Evolutionary conservation across 2,797 vertebrate species (phyloP), one percentile per base, ranked within the genome.

Genomic region (Melanotaenia pygmaea): DNA sequence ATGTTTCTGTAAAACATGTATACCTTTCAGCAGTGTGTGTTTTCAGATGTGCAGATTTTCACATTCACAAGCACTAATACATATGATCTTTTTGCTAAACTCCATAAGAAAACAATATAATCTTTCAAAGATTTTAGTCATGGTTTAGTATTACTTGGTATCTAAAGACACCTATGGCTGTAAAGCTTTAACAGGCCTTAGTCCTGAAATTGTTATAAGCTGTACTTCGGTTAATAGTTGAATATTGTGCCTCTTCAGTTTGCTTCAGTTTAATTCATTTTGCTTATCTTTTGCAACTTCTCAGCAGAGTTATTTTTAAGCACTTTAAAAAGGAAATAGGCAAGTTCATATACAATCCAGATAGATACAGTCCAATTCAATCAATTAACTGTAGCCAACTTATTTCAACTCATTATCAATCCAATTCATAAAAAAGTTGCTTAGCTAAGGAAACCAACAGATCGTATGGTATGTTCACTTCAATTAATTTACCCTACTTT

Each of bases 151-250:
- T n/a, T 43, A 58, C 54, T 11, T 38, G 26, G 54, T 43, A n/a
- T 47, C 45, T 45, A 18, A 6, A 43, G 40, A 45, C 1, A 45
- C 43, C 6, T 45, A 18, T 47, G 45, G 7, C 45, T 9, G 45
- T 47, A 47, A 47, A 47, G 20, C 20, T 47, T 47, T 47, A n/a
- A n/a, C 45, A 47, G 40, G 40, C 13, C 11, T 4, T 43, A 16
- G 13, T 40, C 57, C 22, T 22, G 37, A 67, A 32, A 40, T 45
- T 28, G 28, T 1, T 35, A 10, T 20, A 45, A n/a, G 10, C 8
- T n/a, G 32, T 61, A 24, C 16, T 47, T 59, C 20, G 12, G 22
- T 64, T 61, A n/a, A 73, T 60, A 22, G 50, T 51, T 11, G 16
- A 8, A 50, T 3, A 47, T 56, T 50, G 11, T 13, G 14, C 22